Base-by-base conservation (phyloP, 2,113 vertebrate species). In the Fulmarus glacialis region DNA sequence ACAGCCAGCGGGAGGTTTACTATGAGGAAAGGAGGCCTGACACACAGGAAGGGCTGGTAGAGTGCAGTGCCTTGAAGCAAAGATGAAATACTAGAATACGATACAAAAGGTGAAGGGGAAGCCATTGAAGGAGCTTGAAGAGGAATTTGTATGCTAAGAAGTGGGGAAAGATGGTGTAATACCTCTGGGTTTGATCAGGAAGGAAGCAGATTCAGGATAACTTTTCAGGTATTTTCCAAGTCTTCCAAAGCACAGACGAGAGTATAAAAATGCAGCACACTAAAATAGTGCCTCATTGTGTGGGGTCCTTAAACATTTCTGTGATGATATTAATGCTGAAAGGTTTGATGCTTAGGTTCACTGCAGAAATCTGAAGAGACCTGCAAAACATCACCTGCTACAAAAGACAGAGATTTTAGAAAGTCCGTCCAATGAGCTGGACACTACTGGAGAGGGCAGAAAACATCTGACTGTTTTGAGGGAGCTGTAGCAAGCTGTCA, bases 51-150 rank as follows among this genome's bases (percentile, higher is more conserved):
- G 79, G 63, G 67, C 71, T 88, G 79, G 63, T 86, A 45, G 63
- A 93, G 55, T 89, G 74, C 43, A 64, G n/a, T 59, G 55, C 88
- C 88, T 93, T 96, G 90, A 95, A 93, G 80, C 64, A 32, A 90
- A 87, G 88, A 90, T 93, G 72, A 94, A 96, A 93, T 87, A 82
- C 77, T 55, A n/a, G 42, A 82, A 66, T 71, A 63, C 0, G 36
- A 88, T 85, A 89, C 77, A 92, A 87, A 95, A 93, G 82, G 75
- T 93, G 72, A 93, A 92, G 80, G 29, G 55, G 43, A 97, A 95
- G 24, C 29, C 36, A 73, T 20, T 97, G 88, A 94, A 89, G 88
- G 55, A 88, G 89, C n/a, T 84, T 86, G 40, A 95, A 89, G 79
- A 53, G 58, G 47, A 92, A 82, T 84, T 55, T 55, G 15, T 95